These are phyloP conservation scores for Patiria miniata DNA, from an alignment of 35 echinoderm and acorn worm species.

Conservation along the genomic window DNA sequence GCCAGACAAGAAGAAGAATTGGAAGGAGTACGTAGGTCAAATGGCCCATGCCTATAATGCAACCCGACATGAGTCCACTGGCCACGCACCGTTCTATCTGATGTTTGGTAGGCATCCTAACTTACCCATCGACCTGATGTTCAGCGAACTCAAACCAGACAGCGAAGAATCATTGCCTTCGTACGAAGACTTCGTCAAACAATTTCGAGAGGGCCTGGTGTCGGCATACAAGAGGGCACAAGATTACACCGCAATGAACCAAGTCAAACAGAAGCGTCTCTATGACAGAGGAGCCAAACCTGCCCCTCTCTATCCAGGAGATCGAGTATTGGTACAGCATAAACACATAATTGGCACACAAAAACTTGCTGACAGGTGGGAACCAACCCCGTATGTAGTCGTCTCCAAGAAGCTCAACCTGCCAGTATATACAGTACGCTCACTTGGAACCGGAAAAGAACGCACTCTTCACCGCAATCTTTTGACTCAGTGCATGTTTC, in stretches of 20 bases:
- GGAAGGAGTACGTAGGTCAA: not conserved
- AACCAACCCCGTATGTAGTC: too few species aligned
- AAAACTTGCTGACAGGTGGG: too few species aligned
- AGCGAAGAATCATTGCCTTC: not conserved
- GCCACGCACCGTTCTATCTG: conserved; percentile 31
- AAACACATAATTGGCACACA: too few species aligned
- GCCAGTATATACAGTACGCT: too few species aligned
- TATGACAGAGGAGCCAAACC: too few species aligned
- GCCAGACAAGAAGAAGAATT: not conserved
- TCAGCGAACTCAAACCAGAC: not conserved
- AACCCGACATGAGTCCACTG: conserved; percentile 39
- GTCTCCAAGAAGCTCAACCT: too few species aligned
- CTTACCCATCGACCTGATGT: not conserved
- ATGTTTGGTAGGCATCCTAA: too few species aligned
- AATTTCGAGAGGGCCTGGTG: not conserved
- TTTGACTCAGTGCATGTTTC: too few species aligned
- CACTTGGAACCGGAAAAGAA: too few species aligned
- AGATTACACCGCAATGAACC: not conserved
- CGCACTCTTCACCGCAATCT: too few species aligned
- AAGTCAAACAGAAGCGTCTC: not conserved
- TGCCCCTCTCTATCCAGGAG: too few species aligned
- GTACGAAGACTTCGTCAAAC: not conserved
- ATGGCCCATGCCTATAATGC: conserved; percentile 21
- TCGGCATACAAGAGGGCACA: not conserved
- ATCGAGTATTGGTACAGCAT: too few species aligned